These are phyloP conservation scores for Drosophila crucigera DNA, from an alignment of 2,888 invertebrate genomes.

Conservation along the genomic window DNA sequence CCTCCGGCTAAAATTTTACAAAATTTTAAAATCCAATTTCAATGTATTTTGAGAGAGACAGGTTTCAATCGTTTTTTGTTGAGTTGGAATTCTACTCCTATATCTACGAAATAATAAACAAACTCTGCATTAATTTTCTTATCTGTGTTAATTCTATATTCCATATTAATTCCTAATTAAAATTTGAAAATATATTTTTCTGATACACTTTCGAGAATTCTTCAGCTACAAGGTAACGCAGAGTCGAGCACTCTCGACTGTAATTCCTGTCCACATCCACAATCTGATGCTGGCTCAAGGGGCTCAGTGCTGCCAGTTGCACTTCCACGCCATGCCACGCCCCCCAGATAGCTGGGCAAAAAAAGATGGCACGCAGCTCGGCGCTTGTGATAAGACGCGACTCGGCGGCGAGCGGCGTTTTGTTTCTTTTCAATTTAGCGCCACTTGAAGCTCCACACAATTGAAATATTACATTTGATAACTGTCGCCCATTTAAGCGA, in stretches of 20 bases:
- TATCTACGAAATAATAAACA: neutral
- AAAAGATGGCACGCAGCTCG: slow-evolving; percentile 28
- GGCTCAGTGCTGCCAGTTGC: slow-evolving; percentile 20
- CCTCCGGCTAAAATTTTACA: neutral
- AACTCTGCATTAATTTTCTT: neutral
- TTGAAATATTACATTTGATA: slow-evolving; percentile 74
- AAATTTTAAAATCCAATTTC: neutral
- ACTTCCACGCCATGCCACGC: slow-evolving; percentile 7
- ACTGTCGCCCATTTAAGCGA: slow-evolving; percentile 54
- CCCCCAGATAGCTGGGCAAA: neutral
- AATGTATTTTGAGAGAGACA: neutral
- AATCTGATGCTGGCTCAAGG: slow-evolving; percentile 1
- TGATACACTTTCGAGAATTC: neutral
- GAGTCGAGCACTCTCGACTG: neutral
- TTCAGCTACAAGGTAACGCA: neutral
- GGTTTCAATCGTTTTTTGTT: neutral
- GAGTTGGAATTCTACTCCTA: neutral
- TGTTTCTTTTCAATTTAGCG: slow-evolving; percentile 65
- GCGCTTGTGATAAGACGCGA: slow-evolving; percentile 35
- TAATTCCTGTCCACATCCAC: neutral
- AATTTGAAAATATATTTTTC: neutral
- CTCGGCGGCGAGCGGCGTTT: slow-evolving; percentile 19
- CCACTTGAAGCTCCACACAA: slow-evolving; percentile 55
- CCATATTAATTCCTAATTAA: neutral
- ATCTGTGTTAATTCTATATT: neutral